These are phyloP conservation scores for Acrobasis suavella DNA, from an alignment of 2,888 invertebrate species.

Conservation along the genomic window DNA sequence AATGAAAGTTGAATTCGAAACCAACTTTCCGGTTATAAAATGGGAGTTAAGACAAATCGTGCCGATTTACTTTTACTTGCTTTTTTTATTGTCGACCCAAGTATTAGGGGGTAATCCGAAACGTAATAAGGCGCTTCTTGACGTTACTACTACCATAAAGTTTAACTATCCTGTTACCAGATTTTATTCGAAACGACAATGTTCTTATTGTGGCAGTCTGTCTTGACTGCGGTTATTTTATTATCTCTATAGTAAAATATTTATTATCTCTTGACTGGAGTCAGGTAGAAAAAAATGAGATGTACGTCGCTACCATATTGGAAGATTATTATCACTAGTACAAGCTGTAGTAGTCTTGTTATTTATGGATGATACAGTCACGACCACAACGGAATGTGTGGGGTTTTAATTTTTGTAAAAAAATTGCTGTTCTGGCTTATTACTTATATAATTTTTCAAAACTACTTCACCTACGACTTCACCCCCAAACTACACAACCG, in stretches of 20 bases:
- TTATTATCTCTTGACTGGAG: conserved; percentile 42
- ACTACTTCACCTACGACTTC: too few species aligned
- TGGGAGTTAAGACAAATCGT: background rate
- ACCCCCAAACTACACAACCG: too few species aligned
- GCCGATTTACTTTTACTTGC: conserved; percentile 7
- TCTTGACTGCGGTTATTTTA: conserved; percentile 55
- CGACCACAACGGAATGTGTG: too few species aligned
- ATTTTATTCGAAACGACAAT: conserved; percentile 43
- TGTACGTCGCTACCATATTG: background rate
- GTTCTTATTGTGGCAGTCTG: conserved; percentile 36
- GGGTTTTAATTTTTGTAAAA: too few species aligned
- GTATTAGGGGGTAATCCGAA: conserved; percentile 20
- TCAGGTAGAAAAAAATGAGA: conserved; percentile 28
- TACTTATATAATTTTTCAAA: too few species aligned
- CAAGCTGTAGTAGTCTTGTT: too few species aligned
- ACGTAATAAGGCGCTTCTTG: conserved; percentile 29
- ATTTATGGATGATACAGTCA: too few species aligned
- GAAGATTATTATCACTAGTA: background rate
- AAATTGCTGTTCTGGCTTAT: too few species aligned
- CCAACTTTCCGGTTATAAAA: background rate
- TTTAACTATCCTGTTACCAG: conserved; percentile 41
- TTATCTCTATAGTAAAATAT: conserved; percentile 45
- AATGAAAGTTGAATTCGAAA: conserved; percentile 6
- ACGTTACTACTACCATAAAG: conserved; percentile 39
- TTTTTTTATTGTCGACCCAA: conserved; percentile 27